Evolutionary conservation across 2,113 vertebrate genomes (phyloP).

Genomic region (Pterophyllum scalare): DNA sequence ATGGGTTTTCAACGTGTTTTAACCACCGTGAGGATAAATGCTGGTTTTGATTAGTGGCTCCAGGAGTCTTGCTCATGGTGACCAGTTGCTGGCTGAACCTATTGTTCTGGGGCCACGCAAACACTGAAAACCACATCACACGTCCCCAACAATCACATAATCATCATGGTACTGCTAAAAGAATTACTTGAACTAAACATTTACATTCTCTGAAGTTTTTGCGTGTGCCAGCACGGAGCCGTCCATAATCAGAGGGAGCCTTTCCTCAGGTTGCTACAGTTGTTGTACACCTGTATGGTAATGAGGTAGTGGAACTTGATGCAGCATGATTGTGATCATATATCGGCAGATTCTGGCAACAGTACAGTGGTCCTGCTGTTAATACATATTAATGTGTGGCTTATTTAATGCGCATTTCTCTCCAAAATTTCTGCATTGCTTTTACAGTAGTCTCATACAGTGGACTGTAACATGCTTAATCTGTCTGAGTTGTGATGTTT

Average conservation of each 20-base stretch:
- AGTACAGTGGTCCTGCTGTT: background rate
- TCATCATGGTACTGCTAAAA: background rate
- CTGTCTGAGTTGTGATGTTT: constrained; percentile 34
- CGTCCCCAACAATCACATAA: background rate
- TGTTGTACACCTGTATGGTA: constrained; percentile 3
- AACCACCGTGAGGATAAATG: background rate
- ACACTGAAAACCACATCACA: constrained; percentile 2
- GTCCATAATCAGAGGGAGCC: background rate
- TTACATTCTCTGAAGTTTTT: background rate
- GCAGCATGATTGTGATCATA: background rate
- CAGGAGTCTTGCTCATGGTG: constrained; percentile 9
- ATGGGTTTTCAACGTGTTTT: background rate
- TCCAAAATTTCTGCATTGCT: background rate
- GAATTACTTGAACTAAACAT: background rate
- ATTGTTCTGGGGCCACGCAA: background rate
- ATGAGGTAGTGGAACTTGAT: background rate
- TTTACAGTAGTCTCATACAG: background rate
- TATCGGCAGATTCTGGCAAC: background rate
- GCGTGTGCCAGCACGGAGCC: background rate
- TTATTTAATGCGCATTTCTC: background rate
- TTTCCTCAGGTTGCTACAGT: background rate
- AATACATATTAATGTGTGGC: background rate
- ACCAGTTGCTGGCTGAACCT: background rate
- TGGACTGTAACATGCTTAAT: constrained; percentile 28
- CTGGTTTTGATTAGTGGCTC: background rate